Conservation (phyloP, 2,113 vertebrate genomes). For the Hippocampus barbouri region DNA sequence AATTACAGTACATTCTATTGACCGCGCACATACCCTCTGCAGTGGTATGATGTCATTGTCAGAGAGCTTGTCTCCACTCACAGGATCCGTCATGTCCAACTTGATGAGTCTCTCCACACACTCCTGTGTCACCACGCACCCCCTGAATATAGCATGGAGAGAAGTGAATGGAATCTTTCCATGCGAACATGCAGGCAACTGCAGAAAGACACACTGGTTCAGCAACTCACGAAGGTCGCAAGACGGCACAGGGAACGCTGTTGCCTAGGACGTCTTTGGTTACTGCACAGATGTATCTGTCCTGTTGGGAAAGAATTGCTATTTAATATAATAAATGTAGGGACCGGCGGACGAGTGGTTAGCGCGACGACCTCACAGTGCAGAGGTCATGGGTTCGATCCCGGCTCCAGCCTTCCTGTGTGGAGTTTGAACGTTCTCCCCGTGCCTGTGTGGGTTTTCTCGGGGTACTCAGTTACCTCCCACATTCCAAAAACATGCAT, state of each 20-base stretch:
- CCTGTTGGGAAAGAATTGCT: conserved; percentile 48
- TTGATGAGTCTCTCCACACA: conserved; percentile 86
- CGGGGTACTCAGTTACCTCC: too few species aligned
- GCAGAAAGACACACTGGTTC: background rate
- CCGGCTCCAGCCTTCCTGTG: too few species aligned
- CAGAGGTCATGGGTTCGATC: too few species aligned
- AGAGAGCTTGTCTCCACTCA: conserved; percentile 74
- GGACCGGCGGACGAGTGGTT: too few species aligned
- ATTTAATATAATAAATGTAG: background rate
- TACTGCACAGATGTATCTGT: conserved; percentile 85
- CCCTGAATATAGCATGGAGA: conserved; percentile 52
- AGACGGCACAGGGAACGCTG: conserved; percentile 82
- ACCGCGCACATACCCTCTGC: conserved; percentile 69
- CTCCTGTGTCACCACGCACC: conserved; percentile 83
- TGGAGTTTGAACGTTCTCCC: too few species aligned
- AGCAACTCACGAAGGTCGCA: conserved; percentile 81
- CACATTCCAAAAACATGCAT: too few species aligned
- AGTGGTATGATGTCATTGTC: conserved; percentile 83
- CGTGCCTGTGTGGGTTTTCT: too few species aligned
- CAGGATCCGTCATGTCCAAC: conserved; percentile 84
- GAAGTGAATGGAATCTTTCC: background rate
- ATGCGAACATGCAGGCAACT: background rate
- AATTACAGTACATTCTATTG: too few species aligned
- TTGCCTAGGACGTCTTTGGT: conserved; percentile 86
- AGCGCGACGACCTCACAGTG: too few species aligned